Percentiles rank a stretch among this genome's conserved stretches.
Evolutionary conservation across 2,113 vertebrate species (phyloP).

Genomic region (Spea multiplicata): DNA sequence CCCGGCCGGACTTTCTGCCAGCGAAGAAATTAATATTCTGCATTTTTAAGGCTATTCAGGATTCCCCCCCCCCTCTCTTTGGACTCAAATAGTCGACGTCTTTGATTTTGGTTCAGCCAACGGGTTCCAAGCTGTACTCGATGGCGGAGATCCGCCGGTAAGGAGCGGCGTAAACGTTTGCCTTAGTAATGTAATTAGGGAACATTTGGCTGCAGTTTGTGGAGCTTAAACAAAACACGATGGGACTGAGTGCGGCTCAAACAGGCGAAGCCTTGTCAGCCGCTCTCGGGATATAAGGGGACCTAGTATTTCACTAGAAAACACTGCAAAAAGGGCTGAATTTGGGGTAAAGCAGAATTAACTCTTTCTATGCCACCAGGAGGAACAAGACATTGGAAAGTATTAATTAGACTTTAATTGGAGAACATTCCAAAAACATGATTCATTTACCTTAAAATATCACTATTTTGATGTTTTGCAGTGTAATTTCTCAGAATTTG

Average conservation of each 20-base stretch:
- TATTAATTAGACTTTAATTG: too few species aligned
- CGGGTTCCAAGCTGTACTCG: slow-evolving; percentile 49
- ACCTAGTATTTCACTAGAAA: too few species aligned
- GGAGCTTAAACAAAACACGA: slow-evolving; percentile 72
- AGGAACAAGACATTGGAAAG: too few species aligned
- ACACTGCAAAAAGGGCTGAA: too few species aligned
- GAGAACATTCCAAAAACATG: too few species aligned
- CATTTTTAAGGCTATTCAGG: slow-evolving; percentile 52
- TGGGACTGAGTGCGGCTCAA: slow-evolving; percentile 61
- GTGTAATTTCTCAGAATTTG: too few species aligned
- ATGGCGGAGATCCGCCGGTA: slow-evolving; percentile 56
- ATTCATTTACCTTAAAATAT: too few species aligned
- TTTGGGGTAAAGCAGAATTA: too few species aligned
- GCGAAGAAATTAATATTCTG: not conserved
- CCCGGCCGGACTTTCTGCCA: too few species aligned
- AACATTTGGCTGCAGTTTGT: slow-evolving; percentile 65
- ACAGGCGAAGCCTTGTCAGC: slow-evolving; percentile 66
- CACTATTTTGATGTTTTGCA: too few species aligned
- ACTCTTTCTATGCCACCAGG: too few species aligned
- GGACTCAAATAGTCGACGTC: slow-evolving; percentile 57
- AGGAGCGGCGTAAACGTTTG: slow-evolving; percentile 60
- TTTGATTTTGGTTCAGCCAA: slow-evolving; percentile 59
- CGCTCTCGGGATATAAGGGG: too few species aligned
- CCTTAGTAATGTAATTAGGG: slow-evolving; percentile 75
- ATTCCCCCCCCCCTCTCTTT: slow-evolving; percentile 48